phyloP scores from a whole-genome alignment of 1,140 invertebrate species.

The Cotesia glomerata region DNA sequence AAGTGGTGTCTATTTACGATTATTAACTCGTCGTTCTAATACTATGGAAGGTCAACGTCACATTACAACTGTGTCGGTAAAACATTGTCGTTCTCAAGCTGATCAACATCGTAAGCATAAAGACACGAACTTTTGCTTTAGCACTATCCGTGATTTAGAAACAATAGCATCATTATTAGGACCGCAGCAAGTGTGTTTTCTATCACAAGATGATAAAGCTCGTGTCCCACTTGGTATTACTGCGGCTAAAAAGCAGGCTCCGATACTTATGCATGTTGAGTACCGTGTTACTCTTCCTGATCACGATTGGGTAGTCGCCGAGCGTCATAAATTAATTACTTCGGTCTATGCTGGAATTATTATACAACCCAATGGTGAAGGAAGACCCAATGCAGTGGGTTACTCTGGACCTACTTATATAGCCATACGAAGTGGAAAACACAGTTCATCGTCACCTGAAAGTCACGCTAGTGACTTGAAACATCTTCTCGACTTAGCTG shows the following conservation, averaged over 20 bases:
- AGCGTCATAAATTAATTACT: slow-evolving; percentile 53
- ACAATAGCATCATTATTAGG: too few relatives aligned
- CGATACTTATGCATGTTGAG: slow-evolving; percentile 56
- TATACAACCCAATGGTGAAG: neutral
- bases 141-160: too few relatives aligned
- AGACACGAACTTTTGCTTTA: too few relatives aligned
- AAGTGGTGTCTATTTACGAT: too few relatives aligned
- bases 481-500: neutral
- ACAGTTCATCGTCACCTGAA: neutral
- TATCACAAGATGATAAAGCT: slow-evolving; percentile 11
- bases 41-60: too few relatives aligned
- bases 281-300: slow-evolving; percentile 55
- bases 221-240: slow-evolving; percentile 41
- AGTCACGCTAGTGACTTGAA: neutral
- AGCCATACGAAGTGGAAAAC: neutral
- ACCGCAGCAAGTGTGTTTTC: too few relatives aligned
- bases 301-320: slow-evolving; percentile 56
- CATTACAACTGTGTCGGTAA: too few relatives aligned
- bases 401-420: neutral
- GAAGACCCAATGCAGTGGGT: neutral
- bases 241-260: slow-evolving; percentile 46
- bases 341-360: neutral
- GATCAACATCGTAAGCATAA: too few relatives aligned
- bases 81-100: too few relatives aligned
- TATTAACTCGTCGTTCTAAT: too few relatives aligned